Percentiles rank a stretch among this genome's conserved stretches.
These are phyloP conservation scores for Trissolcus basalis DNA, from an alignment of 1,140 invertebrate species.

Conservation along the genomic window DNA sequence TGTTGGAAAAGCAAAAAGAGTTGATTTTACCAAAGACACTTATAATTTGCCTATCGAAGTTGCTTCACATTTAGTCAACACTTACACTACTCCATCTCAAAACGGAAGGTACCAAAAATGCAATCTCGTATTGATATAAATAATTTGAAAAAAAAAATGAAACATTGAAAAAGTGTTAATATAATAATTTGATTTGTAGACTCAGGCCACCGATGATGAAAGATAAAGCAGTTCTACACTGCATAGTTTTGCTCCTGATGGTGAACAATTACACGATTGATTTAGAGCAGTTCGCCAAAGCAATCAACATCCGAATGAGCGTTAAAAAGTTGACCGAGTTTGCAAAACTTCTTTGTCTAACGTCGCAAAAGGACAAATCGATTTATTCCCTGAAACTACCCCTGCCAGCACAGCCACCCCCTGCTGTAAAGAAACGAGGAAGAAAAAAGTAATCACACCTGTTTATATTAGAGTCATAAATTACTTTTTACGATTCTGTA, in stretches of 20 bases:
- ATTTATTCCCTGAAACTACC: slow-evolving; percentile 71
- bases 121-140: no score
- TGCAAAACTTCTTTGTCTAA: slow-evolving; percentile 70
- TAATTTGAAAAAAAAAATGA: slow-evolving; percentile 6
- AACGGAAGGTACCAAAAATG: slow-evolving; percentile 71
- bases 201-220: slow-evolving; percentile 71
- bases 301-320: slow-evolving; percentile 64
- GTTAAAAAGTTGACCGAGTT: slow-evolving; percentile 74
- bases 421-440: slow-evolving; percentile 45
- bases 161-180: neutral
- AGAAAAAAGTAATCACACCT: slow-evolving; percentile 51
- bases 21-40: slow-evolving; percentile 47
- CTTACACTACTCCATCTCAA: slow-evolving; percentile 67
- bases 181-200: slow-evolving; percentile 62
- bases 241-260: slow-evolving; percentile 72
- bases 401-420: slow-evolving; percentile 63
- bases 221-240: slow-evolving; percentile 75
- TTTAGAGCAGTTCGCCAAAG: slow-evolving; percentile 70
- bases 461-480: no score
- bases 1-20: slow-evolving; percentile 69
- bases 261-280: slow-evolving; percentile 70
- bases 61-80: slow-evolving; percentile 69
- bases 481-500: no score
- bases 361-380: slow-evolving; percentile 69
- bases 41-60: slow-evolving; percentile 63